A percentile compares a stretch with the other conserved stretches of the same genome.
These are phyloP conservation scores for Stenolophus ochropezus DNA, from an alignment of 2,888 invertebrate species.

Conservation along the genomic window DNA sequence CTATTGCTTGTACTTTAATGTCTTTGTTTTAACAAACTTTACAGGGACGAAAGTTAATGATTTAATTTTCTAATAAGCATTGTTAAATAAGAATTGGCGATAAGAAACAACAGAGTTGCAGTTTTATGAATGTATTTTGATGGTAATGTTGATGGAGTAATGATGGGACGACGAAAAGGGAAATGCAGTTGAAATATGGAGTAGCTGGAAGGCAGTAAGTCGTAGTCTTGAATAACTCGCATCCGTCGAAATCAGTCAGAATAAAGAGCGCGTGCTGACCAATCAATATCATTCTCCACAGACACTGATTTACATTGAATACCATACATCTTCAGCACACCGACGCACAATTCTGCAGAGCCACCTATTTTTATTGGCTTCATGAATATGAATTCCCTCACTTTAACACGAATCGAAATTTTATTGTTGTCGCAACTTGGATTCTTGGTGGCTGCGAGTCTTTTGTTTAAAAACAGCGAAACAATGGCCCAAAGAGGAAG, in stretches of 20 bases:
- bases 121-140: too few species aligned
- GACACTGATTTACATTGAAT: conserved; percentile 71
- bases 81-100: too few species aligned
- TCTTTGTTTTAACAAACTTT: too few species aligned
- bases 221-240: neutral
- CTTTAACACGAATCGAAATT: conserved; percentile 60
- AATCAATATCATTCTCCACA: conserved; percentile 70
- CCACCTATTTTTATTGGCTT: conserved; percentile 68
- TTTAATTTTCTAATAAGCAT: too few species aligned
- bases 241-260: conserved; percentile 57
- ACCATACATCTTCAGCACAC: conserved; percentile 69
- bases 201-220: neutral
- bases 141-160: too few species aligned
- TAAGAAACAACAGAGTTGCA: too few species aligned
- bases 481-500: conserved; percentile 46
- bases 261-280: conserved; percentile 67
- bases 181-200: neutral
- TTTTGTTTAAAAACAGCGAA: conserved; percentile 51
- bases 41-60: too few species aligned
- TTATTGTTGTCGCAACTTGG: conserved; percentile 55
- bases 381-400: conserved; percentile 70
- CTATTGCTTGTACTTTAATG: too few species aligned
- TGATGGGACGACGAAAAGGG: neutral
- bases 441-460: conserved; percentile 32
- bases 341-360: conserved; percentile 43